phyloP scores from a whole-genome alignment of 2,113 vertebrate genomes.

The Polypterus senegalus region DNA sequence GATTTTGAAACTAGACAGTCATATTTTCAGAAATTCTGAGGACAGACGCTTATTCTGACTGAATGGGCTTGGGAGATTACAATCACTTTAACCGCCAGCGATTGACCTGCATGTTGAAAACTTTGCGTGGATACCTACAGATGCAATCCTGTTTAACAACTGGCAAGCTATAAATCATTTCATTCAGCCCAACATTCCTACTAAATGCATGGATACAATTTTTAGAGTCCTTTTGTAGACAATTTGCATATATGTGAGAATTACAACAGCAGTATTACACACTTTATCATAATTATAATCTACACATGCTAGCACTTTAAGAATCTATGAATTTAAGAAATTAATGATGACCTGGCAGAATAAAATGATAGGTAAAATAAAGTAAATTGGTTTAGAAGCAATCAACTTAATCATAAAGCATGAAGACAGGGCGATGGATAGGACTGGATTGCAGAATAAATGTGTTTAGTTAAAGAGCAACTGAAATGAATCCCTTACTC shows the following conservation, averaged over 20 bases:
- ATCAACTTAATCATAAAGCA: too few relatives aligned
- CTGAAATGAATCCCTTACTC: too few relatives aligned
- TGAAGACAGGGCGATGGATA: too few relatives aligned
- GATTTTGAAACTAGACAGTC: too few relatives aligned
- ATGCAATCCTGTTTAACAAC: slow-evolving; percentile 23
- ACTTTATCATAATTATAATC: background rate
- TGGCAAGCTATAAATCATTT: slow-evolving; percentile 31
- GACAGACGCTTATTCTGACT: slow-evolving; percentile 12
- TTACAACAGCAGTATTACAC: slow-evolving; percentile 19
- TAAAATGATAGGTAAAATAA: too few relatives aligned
- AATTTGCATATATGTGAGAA: slow-evolving; percentile 24
- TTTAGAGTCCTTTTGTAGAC: slow-evolving; percentile 22
- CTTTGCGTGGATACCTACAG: slow-evolving; percentile 31
- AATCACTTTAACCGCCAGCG: slow-evolving; percentile 47
- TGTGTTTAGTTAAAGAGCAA: too few relatives aligned
- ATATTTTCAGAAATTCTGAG: too few relatives aligned
- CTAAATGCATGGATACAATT: slow-evolving; percentile 28
- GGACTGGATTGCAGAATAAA: too few relatives aligned
- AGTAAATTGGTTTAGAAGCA: too few relatives aligned
- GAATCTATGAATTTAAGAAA: too few relatives aligned
- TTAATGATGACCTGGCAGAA: too few relatives aligned
- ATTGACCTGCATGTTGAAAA: slow-evolving; percentile 45
- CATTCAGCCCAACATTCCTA: slow-evolving; percentile 7
- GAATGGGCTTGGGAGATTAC: slow-evolving; percentile 27
- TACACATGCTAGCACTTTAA: too few relatives aligned